These are phyloP conservation scores for Talpa occidentalis DNA, from an alignment of 2,113 vertebrate species.

Conservation along the genomic window DNA sequence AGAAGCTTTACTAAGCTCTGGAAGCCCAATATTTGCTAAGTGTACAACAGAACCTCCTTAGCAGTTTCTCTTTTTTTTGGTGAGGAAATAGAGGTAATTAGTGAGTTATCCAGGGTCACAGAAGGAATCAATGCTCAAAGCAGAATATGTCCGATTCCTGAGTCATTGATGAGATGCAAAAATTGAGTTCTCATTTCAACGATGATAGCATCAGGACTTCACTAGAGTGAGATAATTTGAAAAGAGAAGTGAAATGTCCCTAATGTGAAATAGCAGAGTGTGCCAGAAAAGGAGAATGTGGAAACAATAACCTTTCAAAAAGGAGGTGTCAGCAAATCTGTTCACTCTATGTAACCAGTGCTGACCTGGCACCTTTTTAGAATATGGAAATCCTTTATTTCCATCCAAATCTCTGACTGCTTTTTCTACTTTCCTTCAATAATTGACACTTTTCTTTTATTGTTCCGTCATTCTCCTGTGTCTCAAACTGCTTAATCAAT, in stretches of 20 bases:
- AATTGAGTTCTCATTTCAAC: conserved; percentile 19
- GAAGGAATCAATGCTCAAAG: neutral
- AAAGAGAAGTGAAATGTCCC: neutral
- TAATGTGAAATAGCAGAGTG: neutral
- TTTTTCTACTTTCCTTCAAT: neutral
- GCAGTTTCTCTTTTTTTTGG: neutral
- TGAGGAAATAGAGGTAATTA: neutral
- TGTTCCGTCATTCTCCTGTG: neutral
- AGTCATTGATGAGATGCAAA: neutral
- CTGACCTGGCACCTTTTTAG: neutral
- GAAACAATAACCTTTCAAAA: neutral
- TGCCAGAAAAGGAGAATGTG: neutral
- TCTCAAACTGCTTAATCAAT: neutral
- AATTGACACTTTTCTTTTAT: neutral
- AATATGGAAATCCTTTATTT: neutral
- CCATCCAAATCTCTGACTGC: neutral
- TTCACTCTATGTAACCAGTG: neutral
- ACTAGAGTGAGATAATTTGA: neutral
- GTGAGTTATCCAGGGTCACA: neutral
- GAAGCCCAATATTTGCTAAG: neutral
- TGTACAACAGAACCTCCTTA: neutral
- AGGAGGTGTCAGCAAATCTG: neutral
- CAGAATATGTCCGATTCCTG: neutral
- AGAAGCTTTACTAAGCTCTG: neutral
- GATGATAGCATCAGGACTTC: neutral